Evolutionary conservation across 2,797 vertebrate species (phyloP).

Genomic region (Microctenopoma stevenorrisi): DNA sequence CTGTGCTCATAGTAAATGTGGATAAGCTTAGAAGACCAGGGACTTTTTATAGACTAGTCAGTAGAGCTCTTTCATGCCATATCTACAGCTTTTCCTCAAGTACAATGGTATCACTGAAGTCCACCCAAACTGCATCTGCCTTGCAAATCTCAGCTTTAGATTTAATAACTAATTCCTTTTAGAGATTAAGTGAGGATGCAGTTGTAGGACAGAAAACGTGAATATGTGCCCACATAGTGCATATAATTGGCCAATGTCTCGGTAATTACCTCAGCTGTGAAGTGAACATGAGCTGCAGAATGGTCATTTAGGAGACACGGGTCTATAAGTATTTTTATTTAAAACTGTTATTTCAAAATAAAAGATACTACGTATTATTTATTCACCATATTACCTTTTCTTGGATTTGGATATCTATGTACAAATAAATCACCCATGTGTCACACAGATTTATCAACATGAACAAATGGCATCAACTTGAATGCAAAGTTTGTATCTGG

Average conservation of each 20-base stretch:
- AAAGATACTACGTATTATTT: background rate
- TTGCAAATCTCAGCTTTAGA: conserved; percentile 23
- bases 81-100: conserved; percentile 53
- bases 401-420: conserved; percentile 37
- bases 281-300: conserved; percentile 1
- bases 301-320: background rate
- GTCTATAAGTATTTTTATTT: background rate
- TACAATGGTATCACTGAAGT: conserved; percentile 39
- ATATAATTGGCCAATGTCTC: background rate
- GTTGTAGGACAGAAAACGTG: background rate
- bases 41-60: conserved; percentile 67
- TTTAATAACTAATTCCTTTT: conserved; percentile 32
- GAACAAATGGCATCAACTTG: conserved; percentile 58
- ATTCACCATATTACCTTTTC: conserved; percentile 25
- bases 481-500: conserved; percentile 68
- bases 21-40: conserved; percentile 67
- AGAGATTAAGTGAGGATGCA: conserved; percentile 2
- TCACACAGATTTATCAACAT: conserved; percentile 55
- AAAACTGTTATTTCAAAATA: background rate
- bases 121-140: conserved; percentile 31
- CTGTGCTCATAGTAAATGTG: conserved; percentile 62
- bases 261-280: conserved; percentile 19
- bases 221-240: background rate
- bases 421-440: conserved; percentile 38
- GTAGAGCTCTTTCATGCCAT: conserved; percentile 50